Evolutionary conservation across 2,888 invertebrate species (phyloP).

Genomic region (Hedychridium roseum): DNA sequence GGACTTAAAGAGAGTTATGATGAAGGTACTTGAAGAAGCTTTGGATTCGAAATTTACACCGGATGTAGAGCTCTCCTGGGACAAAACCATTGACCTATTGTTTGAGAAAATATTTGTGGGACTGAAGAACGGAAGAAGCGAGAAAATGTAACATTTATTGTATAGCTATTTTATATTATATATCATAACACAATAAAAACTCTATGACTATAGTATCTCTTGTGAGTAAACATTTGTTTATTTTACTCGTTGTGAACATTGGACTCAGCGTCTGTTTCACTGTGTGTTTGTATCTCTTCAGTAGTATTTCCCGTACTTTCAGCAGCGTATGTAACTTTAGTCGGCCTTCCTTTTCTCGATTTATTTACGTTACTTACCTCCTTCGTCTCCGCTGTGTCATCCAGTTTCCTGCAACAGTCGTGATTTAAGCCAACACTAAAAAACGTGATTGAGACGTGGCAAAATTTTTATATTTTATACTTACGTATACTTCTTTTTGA

Average conservation of each 20-base stretch:
- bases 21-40: conserved; percentile 58
- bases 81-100: conserved; percentile 59
- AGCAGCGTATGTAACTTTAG: not conserved
- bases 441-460: too few species aligned
- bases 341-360: not conserved
- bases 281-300: conserved; percentile 3
- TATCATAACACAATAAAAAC: not conserved
- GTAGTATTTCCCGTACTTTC: conserved; percentile 7
- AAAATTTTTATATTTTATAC: not conserved
- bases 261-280: conserved; percentile 3
- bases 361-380: not conserved
- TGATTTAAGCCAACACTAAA: too few species aligned
- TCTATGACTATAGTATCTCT: not conserved
- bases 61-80: conserved; percentile 62
- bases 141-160: not conserved
- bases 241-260: not conserved
- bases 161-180: not conserved
- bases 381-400: too few species aligned
- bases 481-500: conserved; percentile 16
- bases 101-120: conserved; percentile 49
- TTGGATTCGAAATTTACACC: conserved; percentile 60
- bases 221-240: conserved; percentile 2
- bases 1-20: conserved; percentile 60
- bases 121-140: conserved; percentile 3
- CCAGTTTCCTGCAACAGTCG: too few species aligned